Evolutionary conservation across 2,113 vertebrate species (phyloP).

Genomic region (Eptesicus fuscus): DNA sequence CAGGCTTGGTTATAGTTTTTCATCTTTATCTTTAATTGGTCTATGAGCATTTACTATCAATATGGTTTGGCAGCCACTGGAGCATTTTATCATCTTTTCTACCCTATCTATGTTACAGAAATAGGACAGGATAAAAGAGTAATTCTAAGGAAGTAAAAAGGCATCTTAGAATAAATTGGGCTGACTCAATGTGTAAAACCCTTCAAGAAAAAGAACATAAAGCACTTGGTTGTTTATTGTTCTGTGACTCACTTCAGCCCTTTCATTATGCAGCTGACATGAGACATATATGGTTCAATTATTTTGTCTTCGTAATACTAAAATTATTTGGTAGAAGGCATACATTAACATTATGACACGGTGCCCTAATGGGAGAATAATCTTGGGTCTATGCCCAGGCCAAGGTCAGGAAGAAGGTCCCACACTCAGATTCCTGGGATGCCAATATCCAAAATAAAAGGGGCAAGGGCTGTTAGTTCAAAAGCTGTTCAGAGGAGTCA

Average conservation of each 20-base stretch:
- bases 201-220: slow-evolving; percentile 71
- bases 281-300: slow-evolving; percentile 66
- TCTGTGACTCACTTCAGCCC: slow-evolving; percentile 58
- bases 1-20: not conserved
- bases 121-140: not conserved
- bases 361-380: slow-evolving; percentile 54
- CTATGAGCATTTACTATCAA: not conserved
- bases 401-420: slow-evolving; percentile 52
- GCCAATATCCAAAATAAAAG: not conserved
- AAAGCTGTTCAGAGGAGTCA: not conserved
- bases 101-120: not conserved
- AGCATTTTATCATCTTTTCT: not conserved
- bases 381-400: slow-evolving; percentile 42
- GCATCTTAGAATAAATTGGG: slow-evolving; percentile 19
- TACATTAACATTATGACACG: slow-evolving; percentile 64
- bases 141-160: not conserved
- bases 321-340: slow-evolving; percentile 68
- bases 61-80: not conserved
- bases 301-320: slow-evolving; percentile 71
- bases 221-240: slow-evolving; percentile 78
- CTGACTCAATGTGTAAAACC: slow-evolving; percentile 15
- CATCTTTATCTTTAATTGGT: not conserved
- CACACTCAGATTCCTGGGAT: slow-evolving; percentile 53
- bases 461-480: not conserved
- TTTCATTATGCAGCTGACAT: slow-evolving; percentile 72